These are phyloP conservation scores for Protobothrops flavoviridis DNA, from an alignment of 2,113 vertebrate genomes.

Conservation along the genomic window DNA sequence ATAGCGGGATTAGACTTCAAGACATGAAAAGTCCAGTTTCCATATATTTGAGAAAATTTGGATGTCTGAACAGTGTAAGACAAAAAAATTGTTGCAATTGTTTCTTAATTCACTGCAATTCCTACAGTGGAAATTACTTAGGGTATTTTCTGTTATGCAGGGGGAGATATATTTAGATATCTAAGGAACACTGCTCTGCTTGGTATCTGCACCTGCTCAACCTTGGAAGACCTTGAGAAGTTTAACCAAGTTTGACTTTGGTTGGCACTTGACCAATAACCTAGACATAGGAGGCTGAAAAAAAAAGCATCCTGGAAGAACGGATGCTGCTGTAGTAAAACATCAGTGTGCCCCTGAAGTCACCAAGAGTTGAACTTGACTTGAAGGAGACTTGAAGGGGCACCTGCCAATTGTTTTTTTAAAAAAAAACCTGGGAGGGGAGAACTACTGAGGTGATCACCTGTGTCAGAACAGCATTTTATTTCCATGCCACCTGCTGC, in stretches of 20 bases:
- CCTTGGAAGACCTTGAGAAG: neutral
- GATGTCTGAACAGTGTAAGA: neutral
- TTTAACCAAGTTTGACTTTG: neutral
- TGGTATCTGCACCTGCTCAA: neutral
- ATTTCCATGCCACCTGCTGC: constrained; percentile 49
- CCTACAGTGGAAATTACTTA: constrained; percentile 7
- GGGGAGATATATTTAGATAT: constrained; percentile 40
- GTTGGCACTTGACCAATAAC: neutral
- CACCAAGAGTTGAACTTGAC: neutral
- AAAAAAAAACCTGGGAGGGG: constrained; percentile 25
- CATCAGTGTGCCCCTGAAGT: neutral
- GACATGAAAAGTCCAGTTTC: neutral
- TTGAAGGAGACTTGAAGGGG: neutral
- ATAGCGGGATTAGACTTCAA: neutral
- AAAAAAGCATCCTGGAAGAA: neutral
- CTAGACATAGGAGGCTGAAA: neutral
- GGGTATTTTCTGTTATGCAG: constrained; percentile 30
- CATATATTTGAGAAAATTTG: neutral
- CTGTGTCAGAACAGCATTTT: constrained; percentile 49
- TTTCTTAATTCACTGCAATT: neutral
- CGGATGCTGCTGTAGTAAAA: neutral
- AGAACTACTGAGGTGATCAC: constrained; percentile 26
- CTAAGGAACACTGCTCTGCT: constrained; percentile 1
- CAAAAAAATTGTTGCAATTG: neutral
- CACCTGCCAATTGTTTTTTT: constrained; percentile 28